Percentiles rank a stretch among this genome's conserved stretches.
These are phyloP conservation scores for Cerceris ruficornis DNA, from an alignment of 2,888 invertebrate species.

Conservation along the genomic window DNA sequence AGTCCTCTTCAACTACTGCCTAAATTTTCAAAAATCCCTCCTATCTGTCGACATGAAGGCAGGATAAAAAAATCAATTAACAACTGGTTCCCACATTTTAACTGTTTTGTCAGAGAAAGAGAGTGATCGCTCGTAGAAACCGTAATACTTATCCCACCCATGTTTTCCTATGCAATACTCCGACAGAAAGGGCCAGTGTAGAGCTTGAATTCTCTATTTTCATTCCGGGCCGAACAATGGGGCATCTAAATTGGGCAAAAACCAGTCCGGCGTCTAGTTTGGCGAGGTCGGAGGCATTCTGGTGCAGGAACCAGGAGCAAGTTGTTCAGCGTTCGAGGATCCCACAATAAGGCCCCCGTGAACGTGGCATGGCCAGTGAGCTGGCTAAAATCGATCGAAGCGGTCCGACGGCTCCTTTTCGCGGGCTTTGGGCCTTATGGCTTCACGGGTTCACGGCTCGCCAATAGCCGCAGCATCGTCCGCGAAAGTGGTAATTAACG, in stretches of 20 bases:
- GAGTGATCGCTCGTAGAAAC: neutral
- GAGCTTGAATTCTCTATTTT: constrained; percentile 65
- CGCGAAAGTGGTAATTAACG: constrained; percentile 60
- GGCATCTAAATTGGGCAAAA: constrained; percentile 75
- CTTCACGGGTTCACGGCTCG: neutral
- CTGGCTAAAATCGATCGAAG: constrained; percentile 41
- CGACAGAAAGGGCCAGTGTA: constrained; percentile 24
- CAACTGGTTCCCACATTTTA: too few species aligned
- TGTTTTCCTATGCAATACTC: constrained; percentile 55
- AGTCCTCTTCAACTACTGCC: too few species aligned
- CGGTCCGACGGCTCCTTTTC: constrained; percentile 5
- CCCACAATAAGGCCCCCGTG: constrained; percentile 30
- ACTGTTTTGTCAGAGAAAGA: too few species aligned
- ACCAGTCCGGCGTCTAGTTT: constrained; percentile 75
- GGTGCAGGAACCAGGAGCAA: constrained; percentile 34
- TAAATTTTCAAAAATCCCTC: too few species aligned
- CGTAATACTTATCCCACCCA: constrained; percentile 7
- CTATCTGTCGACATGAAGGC: too few species aligned
- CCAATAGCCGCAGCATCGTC: constrained; percentile 5
- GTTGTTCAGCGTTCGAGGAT: constrained; percentile 12
- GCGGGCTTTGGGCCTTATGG: neutral
- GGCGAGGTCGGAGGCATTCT: constrained; percentile 67
- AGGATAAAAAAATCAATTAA: too few species aligned
- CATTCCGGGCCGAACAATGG: constrained; percentile 72
- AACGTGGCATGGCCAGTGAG: neutral